Evolutionary conservation across 2,888 invertebrate species (phyloP), one percentile per base, ranked within the genome.

Genomic region (Pyrrhia umbra): DNA sequence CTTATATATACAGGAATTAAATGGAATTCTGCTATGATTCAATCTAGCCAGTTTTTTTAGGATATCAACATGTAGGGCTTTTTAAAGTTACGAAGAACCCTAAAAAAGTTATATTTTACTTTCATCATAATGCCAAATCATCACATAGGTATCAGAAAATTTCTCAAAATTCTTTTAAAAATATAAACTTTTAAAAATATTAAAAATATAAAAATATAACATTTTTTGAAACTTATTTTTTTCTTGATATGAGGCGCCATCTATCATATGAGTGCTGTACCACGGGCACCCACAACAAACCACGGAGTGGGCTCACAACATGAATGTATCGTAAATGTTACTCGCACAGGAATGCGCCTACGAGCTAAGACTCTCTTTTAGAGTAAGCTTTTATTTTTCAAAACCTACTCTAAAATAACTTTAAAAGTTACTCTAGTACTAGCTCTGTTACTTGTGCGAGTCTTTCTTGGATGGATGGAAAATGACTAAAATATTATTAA

Each of bases 221-320:
- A 6, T 25, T 56, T 59, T 27, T 3, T 13, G 1, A n/a, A 42
- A 62, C 39, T 6, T 16, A 1, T 13, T 23, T 37, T 30, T 47
- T 18, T 4, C 23, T 16, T 47, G 20, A 80, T 81, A 43, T 8
- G 68, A 84, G 58, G 49, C 76, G 87, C 87, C 88, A 87, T 87
- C 88, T 88, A 57, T 73, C 58, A 10, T 16, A 42, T 40, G 9
- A 45, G 21, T 21, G 64, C 37, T 64, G 81, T 61, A 88, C 67
- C 64, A 77, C 81, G 54, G 81, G 72, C 77, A 79, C 61, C 64
- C 69, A 63, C 54, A 61, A 68, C 72, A 63, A 71, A 62, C 74
- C 52, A 52, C 34, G 61, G 51, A 70, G 67, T 67, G 63, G 64
- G 58, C 65, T 37, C 13, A 39, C 20, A 45, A 49, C 68, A 73